Percentiles rank a stretch among this genome's conserved stretches.
These are phyloP conservation scores for Pristiophorus japonicus DNA, from an alignment of 2,113 vertebrate genomes.

Conservation along the genomic window DNA sequence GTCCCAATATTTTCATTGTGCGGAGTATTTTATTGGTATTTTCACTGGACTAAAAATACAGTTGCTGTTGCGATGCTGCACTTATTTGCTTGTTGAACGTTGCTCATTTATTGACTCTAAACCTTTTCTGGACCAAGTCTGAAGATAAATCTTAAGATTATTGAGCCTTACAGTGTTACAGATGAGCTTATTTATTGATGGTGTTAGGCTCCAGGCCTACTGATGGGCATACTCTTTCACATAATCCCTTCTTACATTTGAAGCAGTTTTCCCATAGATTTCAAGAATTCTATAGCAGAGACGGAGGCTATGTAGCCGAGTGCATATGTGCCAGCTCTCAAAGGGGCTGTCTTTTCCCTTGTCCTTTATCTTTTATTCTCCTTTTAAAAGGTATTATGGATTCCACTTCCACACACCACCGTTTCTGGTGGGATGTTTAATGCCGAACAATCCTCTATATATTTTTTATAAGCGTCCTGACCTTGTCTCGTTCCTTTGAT, in stretches of 20 bases:
- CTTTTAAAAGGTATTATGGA: background rate
- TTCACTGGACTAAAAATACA: too few relatives aligned
- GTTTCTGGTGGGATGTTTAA: background rate
- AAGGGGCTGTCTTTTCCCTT: background rate
- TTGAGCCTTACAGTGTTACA: background rate
- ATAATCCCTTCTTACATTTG: background rate
- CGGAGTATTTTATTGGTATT: too few relatives aligned
- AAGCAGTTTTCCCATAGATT: background rate
- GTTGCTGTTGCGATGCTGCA: background rate
- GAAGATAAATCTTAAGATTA: background rate
- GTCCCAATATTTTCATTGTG: too few relatives aligned
- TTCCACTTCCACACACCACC: background rate
- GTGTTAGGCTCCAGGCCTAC: background rate
- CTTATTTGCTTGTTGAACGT: background rate
- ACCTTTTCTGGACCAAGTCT: background rate
- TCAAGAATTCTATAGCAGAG: background rate
- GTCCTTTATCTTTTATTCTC: background rate
- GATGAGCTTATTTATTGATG: background rate
- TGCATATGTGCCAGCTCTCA: background rate
- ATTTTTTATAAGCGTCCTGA: background rate
- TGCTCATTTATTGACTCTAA: background rate
- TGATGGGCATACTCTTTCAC: background rate
- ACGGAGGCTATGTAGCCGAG: background rate
- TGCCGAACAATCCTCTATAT: background rate
- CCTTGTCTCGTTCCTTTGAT: background rate